Percentiles rank a stretch among this genome's conserved stretches.
These are phyloP conservation scores for Siniperca chuatsi DNA, from an alignment of 2,113 vertebrate genomes.

Conservation along the genomic window DNA sequence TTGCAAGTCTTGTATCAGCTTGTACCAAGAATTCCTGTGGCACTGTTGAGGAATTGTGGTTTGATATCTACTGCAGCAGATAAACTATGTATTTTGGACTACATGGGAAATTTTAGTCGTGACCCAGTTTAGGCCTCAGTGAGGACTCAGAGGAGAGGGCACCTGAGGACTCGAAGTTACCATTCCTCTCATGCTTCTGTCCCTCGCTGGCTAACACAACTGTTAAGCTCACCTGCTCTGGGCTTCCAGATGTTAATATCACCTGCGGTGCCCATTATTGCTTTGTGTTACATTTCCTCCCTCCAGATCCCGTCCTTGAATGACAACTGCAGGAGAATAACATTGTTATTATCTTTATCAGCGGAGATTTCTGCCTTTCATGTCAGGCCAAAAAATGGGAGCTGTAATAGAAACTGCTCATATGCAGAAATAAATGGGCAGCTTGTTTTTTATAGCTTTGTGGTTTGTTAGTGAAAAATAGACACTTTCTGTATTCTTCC, in stretches of 20 bases:
- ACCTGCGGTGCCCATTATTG: conserved; percentile 28
- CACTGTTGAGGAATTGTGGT: conserved; percentile 23
- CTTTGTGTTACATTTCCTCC: conserved; percentile 41
- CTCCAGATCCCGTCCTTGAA: conserved; percentile 64
- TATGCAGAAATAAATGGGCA: conserved; percentile 12
- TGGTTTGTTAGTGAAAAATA: neutral
- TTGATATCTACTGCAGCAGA: conserved; percentile 27
- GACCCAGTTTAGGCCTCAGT: conserved; percentile 5
- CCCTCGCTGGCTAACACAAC: neutral
- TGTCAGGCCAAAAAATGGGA: conserved; percentile 39
- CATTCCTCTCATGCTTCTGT: conserved; percentile 40
- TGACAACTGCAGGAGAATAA: conserved; percentile 44
- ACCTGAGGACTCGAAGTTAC: conserved; percentile 31
- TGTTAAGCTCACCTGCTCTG: neutral
- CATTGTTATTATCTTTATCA: conserved; percentile 48
- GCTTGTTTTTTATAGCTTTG: conserved; percentile 13
- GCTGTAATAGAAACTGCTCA: conserved; percentile 4
- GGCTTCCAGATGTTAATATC: conserved; percentile 42
- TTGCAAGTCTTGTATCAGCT: conserved; percentile 29
- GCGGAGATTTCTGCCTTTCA: conserved; percentile 45
- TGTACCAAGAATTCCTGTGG: conserved; percentile 35
- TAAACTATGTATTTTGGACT: conserved; percentile 19
- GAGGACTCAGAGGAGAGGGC: conserved; percentile 16
- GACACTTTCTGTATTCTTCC: neutral
- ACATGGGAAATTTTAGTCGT: conserved; percentile 46